Evolutionary conservation across 1,140 invertebrate genomes (phyloP), one percentile per base, ranked within the genome.

Genomic region (Brachionus rotundiformis): DNA sequence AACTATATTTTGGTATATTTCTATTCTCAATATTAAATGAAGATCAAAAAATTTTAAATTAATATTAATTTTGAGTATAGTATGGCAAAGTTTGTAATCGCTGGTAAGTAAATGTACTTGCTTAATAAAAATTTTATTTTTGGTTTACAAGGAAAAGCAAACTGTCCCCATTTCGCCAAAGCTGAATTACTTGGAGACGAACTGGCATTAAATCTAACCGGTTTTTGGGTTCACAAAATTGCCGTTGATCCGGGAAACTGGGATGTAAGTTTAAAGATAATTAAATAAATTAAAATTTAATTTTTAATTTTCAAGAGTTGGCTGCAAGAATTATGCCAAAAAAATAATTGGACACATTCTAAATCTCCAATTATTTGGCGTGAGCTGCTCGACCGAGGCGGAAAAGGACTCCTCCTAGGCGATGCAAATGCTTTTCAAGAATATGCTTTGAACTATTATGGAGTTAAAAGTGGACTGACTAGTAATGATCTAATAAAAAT

Each of bases 341-440:
- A 85, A 54, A 84, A 85, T 79, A 85, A 86, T 13, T 89, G 86
- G 86, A 80, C 82, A 1, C 85, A 87, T 82, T 82, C 77, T 5
- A 84, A 85, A 71, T 88, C 87, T 0, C 88, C 88, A 23, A 82
- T 89, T n/a, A 83, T 88, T n/a, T 89, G 88, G 88, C 77, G 88
- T 25, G 88, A 89, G 82, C 63, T 89, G 61, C 85, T 88, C 16
- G 86, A 88, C 77, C 82, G 86, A 23, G 88, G 88, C 25, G 87
- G 88, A 2, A 88, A 88, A 83, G 86, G 87, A n/a, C 85, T 87
- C n/a, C 83, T 88, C 6, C 87, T 89, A 68, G 88, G 88, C 44
- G 87, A 85, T 33, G 85, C 86, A 0, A 88, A 88, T 84, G 88
- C 88, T 39, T 88, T 88, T 68, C 87, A 88, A 82, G 87, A 88